Evolutionary conservation across 92 coral and sea anemone genomes (phyloP).

Genomic region (Heliopora coerulea): DNA sequence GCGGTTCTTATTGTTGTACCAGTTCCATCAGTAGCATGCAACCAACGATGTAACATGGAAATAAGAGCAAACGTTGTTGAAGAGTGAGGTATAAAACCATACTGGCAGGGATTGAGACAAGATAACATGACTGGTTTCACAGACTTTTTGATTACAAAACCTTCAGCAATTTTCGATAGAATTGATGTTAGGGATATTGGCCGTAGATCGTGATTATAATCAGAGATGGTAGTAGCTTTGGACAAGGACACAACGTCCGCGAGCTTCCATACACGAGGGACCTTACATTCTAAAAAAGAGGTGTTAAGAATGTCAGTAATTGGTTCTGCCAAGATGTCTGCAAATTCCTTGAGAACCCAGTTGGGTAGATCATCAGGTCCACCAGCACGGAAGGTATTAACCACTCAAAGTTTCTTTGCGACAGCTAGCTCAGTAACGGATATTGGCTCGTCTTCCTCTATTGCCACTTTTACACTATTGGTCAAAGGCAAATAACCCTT

Average conservation of each 20-base stretch:
- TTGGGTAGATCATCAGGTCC: too few relatives aligned
- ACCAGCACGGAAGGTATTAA: conserved; percentile 47
- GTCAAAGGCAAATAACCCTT: conserved; percentile 30
- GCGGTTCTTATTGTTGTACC: too few relatives aligned
- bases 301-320: conserved; percentile 56
- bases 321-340: conserved; percentile 61
- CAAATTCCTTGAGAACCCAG: conserved; percentile 48
- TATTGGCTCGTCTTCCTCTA: conserved; percentile 54
- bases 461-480: too few relatives aligned
- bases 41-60: too few relatives aligned
- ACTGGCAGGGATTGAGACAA: conserved; percentile 42
- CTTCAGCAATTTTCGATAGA: too few relatives aligned
- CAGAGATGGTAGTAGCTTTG: conserved; percentile 53
- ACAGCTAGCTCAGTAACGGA: conserved; percentile 49
- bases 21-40: conserved; percentile 53
- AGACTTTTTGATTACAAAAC: conserved; percentile 19
- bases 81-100: too few relatives aligned
- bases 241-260: conserved; percentile 48
- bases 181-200: conserved; percentile 54
- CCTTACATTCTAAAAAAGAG: conserved; percentile 53
- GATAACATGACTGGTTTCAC: conserved; percentile 39
- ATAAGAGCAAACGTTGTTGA: too few relatives aligned
- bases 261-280: conserved; percentile 55
- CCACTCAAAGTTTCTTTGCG: conserved; percentile 45
- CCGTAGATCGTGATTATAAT: conserved; percentile 46